Evolutionary conservation across 2,113 vertebrate species (phyloP), one percentile per base, ranked within the genome.

Genomic region (Ursus arctos): DNA sequence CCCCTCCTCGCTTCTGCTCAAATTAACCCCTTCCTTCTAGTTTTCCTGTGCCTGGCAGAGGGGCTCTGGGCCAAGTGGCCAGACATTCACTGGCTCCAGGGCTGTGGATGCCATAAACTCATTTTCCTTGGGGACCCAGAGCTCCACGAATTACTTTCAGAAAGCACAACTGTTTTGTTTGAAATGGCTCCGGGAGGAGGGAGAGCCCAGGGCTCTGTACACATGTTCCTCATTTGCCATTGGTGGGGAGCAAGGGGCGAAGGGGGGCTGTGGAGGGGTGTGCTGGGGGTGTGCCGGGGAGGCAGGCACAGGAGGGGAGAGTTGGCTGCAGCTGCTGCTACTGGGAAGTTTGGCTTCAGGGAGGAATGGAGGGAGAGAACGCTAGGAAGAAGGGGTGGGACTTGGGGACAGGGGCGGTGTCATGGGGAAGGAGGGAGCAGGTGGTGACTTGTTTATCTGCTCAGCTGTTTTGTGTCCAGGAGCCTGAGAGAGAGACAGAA

Each of bases 371-470:
- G 53, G 28, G 86, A 81, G 49, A 26, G 89, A 92, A 92, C 0
- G 33, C 40, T 0, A 65, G 84, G 43, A 92, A 84, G 90, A 96
- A 97, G 97, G 97, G 94, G 96, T 90, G 98, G 98, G 97, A 81
- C 1, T 95, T 85, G 97, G 95, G 90, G 1, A 40, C 97, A 55
- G 94, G 96, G 97, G 97, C 31, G 79, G 92, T 91, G 3, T 43
- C 16, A 3, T 1, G 51, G 90, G 98, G 92, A 94, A 98, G 97
- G 98, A 98, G 98, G 98, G 98, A 99, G 99, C 99, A 99, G 99
- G 98, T 99, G 99, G 98, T 79, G 28, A 51, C 55, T 98, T 97
- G 98, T 98, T 98, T 98, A 98, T 98, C 98, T 97, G 98, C 98
- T 99, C 99, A 98, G 99, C 98, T 99, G 98, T 98, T 91, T 88